phyloP scores from a whole-genome alignment of 2,113 vertebrate species.

The Labrus mixtus region DNA sequence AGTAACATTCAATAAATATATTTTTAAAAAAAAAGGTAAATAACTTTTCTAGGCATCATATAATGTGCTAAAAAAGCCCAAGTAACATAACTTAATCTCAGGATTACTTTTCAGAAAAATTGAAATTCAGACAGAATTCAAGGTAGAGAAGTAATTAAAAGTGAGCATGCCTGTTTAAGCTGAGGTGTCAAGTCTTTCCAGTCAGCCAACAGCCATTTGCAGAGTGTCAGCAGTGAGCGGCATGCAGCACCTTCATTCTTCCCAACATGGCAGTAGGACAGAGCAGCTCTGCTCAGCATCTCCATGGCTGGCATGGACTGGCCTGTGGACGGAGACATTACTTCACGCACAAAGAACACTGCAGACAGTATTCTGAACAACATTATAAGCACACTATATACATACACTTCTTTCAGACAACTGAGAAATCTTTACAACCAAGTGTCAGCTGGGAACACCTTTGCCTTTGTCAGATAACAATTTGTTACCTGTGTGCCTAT shows the following conservation, averaged over 20 bases:
- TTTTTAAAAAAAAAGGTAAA: neutral
- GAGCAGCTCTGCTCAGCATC: conserved; percentile 94
- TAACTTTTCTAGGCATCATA: neutral
- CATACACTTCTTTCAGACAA: neutral
- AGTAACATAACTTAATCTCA: neutral
- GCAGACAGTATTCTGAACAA: neutral
- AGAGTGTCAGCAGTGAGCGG: conserved; percentile 94
- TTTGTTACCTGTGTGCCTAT: neutral
- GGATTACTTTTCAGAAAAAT: neutral
- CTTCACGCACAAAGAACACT: conserved; percentile 11
- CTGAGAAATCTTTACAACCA: neutral
- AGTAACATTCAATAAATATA: neutral
- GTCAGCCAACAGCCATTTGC: conserved; percentile 96
- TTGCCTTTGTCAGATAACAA: neutral
- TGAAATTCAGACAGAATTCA: neutral
- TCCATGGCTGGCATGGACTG: conserved; percentile 95
- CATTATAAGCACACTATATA: accelerated
- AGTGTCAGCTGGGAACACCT: too few species aligned
- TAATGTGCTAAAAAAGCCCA: neutral
- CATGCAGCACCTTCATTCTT: conserved; percentile 95
- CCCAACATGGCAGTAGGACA: conserved; percentile 92
- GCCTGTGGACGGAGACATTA: conserved; percentile 78
- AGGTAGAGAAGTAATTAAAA: neutral
- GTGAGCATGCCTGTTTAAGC: conserved; percentile 87
- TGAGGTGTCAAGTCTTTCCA: conserved; percentile 98